Evolutionary conservation across 2,113 vertebrate genomes (phyloP).

Genomic region (Syngnathoides biaculeatus): DNA sequence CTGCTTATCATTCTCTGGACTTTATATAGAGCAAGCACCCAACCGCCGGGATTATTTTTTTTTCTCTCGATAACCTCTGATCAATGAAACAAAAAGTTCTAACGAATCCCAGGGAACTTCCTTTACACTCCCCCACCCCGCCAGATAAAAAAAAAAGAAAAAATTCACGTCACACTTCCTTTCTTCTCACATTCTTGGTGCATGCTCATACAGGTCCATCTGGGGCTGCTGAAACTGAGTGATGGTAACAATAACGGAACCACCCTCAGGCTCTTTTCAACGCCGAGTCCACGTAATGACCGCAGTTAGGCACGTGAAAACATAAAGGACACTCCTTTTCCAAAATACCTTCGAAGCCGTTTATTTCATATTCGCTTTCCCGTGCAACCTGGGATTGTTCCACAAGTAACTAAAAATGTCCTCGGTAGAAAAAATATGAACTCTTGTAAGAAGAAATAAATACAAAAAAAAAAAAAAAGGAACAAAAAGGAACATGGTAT

Average conservation of each 20-base stretch:
- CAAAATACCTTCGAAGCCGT: background rate
- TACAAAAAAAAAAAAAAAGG: constrained; percentile 43
- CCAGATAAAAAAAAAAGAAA: background rate
- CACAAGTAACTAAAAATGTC: constrained; percentile 44
- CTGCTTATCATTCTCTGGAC: background rate
- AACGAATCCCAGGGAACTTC: constrained; percentile 16
- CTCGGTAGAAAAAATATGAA: constrained; percentile 71
- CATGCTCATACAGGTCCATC: constrained; percentile 48
- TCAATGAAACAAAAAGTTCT: constrained; percentile 14
- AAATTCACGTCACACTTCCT: constrained; percentile 38
- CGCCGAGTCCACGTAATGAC: background rate
- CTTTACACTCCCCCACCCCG: background rate
- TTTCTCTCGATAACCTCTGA: constrained; percentile 28
- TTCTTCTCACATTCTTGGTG: constrained; percentile 2
- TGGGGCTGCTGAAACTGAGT: background rate
- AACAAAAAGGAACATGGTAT: constrained; percentile 27
- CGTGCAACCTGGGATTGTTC: constrained; percentile 41
- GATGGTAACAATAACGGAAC: constrained; percentile 6
- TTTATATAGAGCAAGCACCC: constrained; percentile 33
- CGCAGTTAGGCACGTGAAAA: background rate
- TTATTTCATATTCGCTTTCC: constrained; percentile 36
- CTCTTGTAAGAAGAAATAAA: constrained; percentile 55
- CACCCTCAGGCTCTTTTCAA: constrained; percentile 4
- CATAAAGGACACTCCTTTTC: background rate
- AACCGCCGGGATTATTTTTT: background rate